A percentile compares a stretch with the other conserved stretches of the same genome.
These are phyloP conservation scores for Suillia variegata DNA, from an alignment of 2,888 invertebrate species.

Conservation along the genomic window DNA sequence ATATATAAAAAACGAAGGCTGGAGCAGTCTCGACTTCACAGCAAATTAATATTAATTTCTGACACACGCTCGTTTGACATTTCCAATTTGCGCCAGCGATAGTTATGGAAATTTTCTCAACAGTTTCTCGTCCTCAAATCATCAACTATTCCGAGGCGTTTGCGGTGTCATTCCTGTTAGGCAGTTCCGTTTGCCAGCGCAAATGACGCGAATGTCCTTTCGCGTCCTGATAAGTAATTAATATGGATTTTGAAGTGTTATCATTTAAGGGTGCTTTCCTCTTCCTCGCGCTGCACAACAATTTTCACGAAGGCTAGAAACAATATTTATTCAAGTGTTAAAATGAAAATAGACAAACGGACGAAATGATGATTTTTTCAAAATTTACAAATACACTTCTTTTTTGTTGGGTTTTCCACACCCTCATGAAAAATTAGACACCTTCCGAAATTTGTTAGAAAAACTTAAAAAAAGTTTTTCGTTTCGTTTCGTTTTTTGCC, in stretches of 20 bases:
- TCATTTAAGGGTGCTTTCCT: constrained; percentile 33
- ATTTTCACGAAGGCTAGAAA: too few species aligned
- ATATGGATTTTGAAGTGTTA: constrained; percentile 54
- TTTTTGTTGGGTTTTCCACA: constrained; percentile 25
- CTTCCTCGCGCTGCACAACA: too few species aligned
- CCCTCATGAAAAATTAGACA: constrained; percentile 55
- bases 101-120: background rate
- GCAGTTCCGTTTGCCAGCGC: constrained; percentile 44
- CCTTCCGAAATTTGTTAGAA: constrained; percentile 43
- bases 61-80: constrained; percentile 52
- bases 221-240: constrained; percentile 46
- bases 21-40: constrained; percentile 46
- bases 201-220: constrained; percentile 51
- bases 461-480: constrained; percentile 14
- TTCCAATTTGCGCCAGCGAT: constrained; percentile 24
- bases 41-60: constrained; percentile 59
- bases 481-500: constrained; percentile 29
- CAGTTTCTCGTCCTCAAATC: background rate
- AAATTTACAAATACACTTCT: too few species aligned
- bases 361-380: constrained; percentile 20
- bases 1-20: too few species aligned
- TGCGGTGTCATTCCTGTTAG: constrained; percentile 3
- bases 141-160: background rate
- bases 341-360: constrained; percentile 36
- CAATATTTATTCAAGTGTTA: constrained; percentile 57